Base-by-base conservation (phyloP, 2,113 vertebrate genomes). In the Corythaeola cristata region DNA sequence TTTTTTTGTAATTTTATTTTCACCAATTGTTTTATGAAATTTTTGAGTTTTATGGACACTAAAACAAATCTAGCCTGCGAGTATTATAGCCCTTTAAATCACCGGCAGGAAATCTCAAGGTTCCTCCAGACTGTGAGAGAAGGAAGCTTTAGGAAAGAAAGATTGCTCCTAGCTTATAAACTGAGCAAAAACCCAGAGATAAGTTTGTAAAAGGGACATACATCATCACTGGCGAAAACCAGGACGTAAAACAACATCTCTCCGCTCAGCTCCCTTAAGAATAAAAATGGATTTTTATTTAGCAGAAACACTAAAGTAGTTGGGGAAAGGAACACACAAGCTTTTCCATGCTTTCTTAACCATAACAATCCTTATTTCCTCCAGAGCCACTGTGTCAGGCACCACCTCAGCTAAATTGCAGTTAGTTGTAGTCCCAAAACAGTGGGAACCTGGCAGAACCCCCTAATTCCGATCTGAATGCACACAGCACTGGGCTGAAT, bases 101-200 rank as follows among this genome's bases (percentile, higher is more conserved):
- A 99, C 97, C 23, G 6, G 98, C 98, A 98, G 99, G 99, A 99
- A 99, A 99, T 99, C 98, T 99, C 99, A 99, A 99, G 99, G 99
- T 99, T 99, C 98, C 98, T 98, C 98, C 98, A 98, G 99, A 99
- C 99, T 99, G 98, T 98, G 99, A 99, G 98, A 98, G 99, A 99
- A 99, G 99, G 99, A 98, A 98, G 99, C 99, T 99, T 99, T 98
- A 97, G 98, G 98, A 98, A 98, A 99, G 99, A 99, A 99, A 99
- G 99, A 99, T 99, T 98, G 98, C 99, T 98, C 98, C 98, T 98
- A 97, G 99, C 99, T 98, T 99, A 99, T 99, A 99, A 99, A 99
- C 99, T 98, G 99, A 99, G 99, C 99, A 99, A 99, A 99, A 99
- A 98, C 98, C 99, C 98, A 98, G 98, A 98, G 99, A 99, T 98